These are phyloP conservation scores for Anguilla pacifica DNA, from an alignment of 2,797 vertebrate species.

Conservation along the genomic window DNA sequence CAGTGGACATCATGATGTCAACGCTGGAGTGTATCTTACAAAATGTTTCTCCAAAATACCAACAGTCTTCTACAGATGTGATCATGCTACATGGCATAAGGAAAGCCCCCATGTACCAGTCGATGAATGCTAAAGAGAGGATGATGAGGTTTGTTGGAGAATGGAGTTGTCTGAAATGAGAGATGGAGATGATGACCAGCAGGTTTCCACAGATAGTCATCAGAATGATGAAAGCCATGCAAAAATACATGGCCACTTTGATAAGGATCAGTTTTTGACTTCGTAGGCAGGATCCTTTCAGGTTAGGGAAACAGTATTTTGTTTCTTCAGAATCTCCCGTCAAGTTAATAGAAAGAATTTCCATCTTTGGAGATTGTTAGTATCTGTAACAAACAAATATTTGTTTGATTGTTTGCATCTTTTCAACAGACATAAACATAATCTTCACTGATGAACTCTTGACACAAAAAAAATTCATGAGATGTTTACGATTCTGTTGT, in stretches of 20 bases:
- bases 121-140: slow-evolving; percentile 46
- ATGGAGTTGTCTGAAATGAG: slow-evolving; percentile 59
- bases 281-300: slow-evolving; percentile 45
- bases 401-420: not conserved
- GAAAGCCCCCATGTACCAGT: slow-evolving; percentile 42
- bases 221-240: slow-evolving; percentile 27
- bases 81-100: not conserved
- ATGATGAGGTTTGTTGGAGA: slow-evolving; percentile 56
- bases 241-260: slow-evolving; percentile 39
- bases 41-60: slow-evolving; percentile 22
- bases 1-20: slow-evolving; percentile 8
- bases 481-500: no score
- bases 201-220: slow-evolving; percentile 61
- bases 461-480: no score
- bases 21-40: not conserved
- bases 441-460: not conserved
- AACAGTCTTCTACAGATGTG: slow-evolving; percentile 14
- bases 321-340: not conserved
- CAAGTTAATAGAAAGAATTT: not conserved
- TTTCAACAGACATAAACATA: not conserved
- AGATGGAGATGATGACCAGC: slow-evolving; percentile 55
- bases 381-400: not conserved
- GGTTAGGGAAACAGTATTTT: not conserved
- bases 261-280: not conserved
- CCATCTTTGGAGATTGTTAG: not conserved